A percentile compares a stretch with the other conserved stretches of the same genome.
Evolutionary conservation across 2,113 vertebrate species (phyloP).

Genomic region (Laticauda colubrina): DNA sequence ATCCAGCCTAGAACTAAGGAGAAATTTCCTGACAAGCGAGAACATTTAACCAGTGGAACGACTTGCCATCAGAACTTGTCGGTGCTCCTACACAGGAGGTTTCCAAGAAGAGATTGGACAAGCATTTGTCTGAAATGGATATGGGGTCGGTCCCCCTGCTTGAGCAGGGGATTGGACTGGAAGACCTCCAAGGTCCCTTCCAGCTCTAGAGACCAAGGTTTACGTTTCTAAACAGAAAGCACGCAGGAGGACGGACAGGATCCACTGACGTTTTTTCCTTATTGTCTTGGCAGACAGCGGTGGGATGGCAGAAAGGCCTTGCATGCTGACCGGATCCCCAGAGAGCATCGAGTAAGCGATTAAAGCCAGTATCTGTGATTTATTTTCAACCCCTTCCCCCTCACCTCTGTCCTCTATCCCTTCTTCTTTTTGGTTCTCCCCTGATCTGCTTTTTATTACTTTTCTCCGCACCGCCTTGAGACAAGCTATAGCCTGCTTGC

Average conservation of each 20-base stretch:
- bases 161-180: too few relatives aligned
- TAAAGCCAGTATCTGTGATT: conserved; percentile 7
- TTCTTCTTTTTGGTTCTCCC: conserved; percentile 56
- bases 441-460: conserved; percentile 26
- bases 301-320: conserved; percentile 94
- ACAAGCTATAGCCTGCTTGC: conserved; percentile 40
- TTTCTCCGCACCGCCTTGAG: conserved; percentile 44
- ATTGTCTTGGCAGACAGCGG: conserved; percentile 85
- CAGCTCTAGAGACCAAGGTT: neutral
- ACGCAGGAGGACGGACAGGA: neutral
- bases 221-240: neutral
- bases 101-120: neutral
- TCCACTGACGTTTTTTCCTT: conserved; percentile 29
- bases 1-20: neutral
- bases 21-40: neutral
- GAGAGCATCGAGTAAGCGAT: conserved; percentile 96
- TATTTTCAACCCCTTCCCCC: conserved; percentile 32
- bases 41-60: neutral
- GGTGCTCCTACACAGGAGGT: neutral
- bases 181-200: too few relatives aligned
- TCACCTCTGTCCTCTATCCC: conserved; percentile 34
- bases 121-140: neutral
- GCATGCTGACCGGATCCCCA: conserved; percentile 92
- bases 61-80: neutral
- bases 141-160: too few relatives aligned